phyloP scores from a whole-genome alignment of 1,140 invertebrate species.

The Ostrea edulis region DNA sequence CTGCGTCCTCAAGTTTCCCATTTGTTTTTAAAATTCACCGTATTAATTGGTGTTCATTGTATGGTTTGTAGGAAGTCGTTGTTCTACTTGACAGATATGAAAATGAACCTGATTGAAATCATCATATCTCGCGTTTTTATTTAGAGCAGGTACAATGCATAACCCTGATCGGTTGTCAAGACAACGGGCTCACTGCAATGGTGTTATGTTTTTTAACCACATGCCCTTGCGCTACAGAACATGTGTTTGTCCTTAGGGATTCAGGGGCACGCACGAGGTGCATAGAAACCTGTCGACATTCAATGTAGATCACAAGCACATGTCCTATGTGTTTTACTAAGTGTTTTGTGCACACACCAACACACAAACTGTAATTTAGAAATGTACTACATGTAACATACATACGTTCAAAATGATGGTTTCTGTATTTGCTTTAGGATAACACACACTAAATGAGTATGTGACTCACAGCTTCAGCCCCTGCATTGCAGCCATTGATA shows the following conservation, averaged over 20 bases:
- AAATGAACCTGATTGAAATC: background rate
- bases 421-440: too few species aligned
- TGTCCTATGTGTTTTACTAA: background rate
- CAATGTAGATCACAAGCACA: background rate
- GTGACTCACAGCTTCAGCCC: background rate
- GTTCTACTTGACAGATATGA: background rate
- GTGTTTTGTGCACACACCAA: too few species aligned
- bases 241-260: slow-evolving; percentile 36
- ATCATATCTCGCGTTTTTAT: background rate
- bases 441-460: background rate
- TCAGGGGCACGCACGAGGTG: background rate
- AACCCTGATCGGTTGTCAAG: slow-evolving; percentile 26
- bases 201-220: background rate
- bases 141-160: background rate
- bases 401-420: too few species aligned
- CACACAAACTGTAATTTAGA: too few species aligned
- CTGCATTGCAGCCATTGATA: background rate
- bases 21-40: too few species aligned
- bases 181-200: background rate
- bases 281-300: slow-evolving; percentile 8
- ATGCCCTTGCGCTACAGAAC: slow-evolving; percentile 2
- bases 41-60: background rate
- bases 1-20: too few species aligned
- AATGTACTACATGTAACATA: too few species aligned
- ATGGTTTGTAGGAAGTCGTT: background rate